Evolutionary conservation across 2,797 vertebrate species (phyloP), one percentile per base, ranked within the genome.

Genomic region (Lacerta viridis): DNA sequence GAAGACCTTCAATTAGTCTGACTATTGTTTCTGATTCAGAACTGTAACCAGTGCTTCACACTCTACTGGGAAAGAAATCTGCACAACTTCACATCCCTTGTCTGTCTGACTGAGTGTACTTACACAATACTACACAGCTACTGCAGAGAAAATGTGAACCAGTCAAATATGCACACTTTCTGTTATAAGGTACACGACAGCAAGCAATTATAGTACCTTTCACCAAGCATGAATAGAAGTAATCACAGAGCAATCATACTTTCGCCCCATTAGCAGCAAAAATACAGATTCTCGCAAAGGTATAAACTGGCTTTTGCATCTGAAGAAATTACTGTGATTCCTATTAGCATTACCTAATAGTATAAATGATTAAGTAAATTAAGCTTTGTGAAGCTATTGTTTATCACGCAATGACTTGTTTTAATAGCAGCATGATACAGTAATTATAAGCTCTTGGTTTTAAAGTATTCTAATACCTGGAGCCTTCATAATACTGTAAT

Each of bases 151-250:
- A 11, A 86, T 17, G 91, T n/a, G 55, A 92, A 89, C 68, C 88
- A 41, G 78, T 93, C 85, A 90, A 43, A 90, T 74, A 85, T 39
- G 80, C 55, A 83, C 6, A 72, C 66, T 71, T 89, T 87, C 66
- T 23, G 25, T 83, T 86, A 86, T 91, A 94, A 93, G 88, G 46
- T 90, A 88, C 10, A 90, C 46, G 36, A 82, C 88, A n/a, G 88
- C 93, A 94, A 93, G 92, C 50, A 93, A 95, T 92, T 93, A 93
- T 43, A 93, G 74, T 76, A 92, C 94, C 94, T 92, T 93, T 93
- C 86, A 89, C 75, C 83, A 91, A 66, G 17, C 69, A 74, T 90
- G 87, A 96, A 91, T 93, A n/a, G 72, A 94, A 59, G 61, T 94
- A 94, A 94, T 92, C 93, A 93, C 41, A 93, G 77, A 64, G 88